phyloP scores from a whole-genome alignment of 2,888 invertebrate genomes.

The Scaptomyza tumidula region DNA sequence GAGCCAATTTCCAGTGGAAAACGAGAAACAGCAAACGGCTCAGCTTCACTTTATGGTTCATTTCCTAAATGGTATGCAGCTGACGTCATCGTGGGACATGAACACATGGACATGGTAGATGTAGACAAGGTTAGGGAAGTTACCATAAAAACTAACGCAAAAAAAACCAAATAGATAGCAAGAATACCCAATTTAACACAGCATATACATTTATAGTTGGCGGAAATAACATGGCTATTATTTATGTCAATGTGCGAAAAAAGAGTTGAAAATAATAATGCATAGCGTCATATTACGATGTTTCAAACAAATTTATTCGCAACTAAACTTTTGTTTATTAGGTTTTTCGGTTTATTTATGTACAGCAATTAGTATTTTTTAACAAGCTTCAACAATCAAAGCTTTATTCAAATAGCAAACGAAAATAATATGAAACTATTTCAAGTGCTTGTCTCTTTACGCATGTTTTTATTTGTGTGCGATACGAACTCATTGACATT shows the following conservation, averaged over 20 bases:
- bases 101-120: neutral
- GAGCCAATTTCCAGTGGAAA: conserved; percentile 68
- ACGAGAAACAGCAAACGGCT: conserved; percentile 47
- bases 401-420: neutral
- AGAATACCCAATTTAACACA: conserved; percentile 15
- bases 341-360: neutral
- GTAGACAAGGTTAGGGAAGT: conserved; percentile 29
- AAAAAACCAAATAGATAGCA: neutral
- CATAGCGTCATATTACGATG: neutral
- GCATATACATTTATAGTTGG: neutral
- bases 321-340: no score
- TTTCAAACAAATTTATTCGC: neutral
- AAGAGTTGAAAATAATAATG: neutral
- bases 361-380: neutral
- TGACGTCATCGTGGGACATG: conserved; percentile 35
- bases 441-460: neutral
- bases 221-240: neutral
- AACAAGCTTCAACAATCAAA: no score
- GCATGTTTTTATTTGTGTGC: neutral
- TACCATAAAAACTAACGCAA: conserved; percentile 52
- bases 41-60: conserved; percentile 75
- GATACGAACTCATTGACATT: conserved; percentile 1
- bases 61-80: conserved; percentile 77
- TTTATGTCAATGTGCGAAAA: neutral
- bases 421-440: neutral